Conservation (phyloP, 2,113 vertebrate genomes). For the Phyllostomus hastatus region DNA sequence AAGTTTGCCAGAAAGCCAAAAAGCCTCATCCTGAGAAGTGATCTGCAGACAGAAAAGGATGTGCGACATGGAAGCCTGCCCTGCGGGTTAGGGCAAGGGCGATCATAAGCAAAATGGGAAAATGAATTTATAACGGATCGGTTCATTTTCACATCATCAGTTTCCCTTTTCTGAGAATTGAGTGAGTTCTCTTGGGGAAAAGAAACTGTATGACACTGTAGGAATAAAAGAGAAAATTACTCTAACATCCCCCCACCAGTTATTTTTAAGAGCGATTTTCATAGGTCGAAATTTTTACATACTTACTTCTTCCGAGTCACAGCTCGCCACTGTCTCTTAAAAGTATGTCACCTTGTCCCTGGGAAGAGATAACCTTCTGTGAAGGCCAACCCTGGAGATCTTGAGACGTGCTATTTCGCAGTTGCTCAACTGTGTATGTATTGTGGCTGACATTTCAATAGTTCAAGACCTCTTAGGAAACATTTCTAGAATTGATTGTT, state of each 20-base stretch:
- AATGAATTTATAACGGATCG: not conserved
- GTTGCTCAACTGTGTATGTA: not conserved
- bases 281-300: not conserved
- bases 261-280: not conserved
- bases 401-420: not conserved
- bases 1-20: not conserved
- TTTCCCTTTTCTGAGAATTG: slow-evolving; percentile 19
- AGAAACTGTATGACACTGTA: not conserved
- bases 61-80: not conserved
- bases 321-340: not conserved
- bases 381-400: not conserved
- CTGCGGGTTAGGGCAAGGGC: not conserved
- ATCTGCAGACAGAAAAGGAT: not conserved
- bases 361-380: not conserved
- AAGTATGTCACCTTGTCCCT: not conserved
- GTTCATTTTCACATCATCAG: not conserved
- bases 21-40: not conserved
- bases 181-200: not conserved
- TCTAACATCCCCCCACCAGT: not conserved
- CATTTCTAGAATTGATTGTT: not conserved
- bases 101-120: not conserved
- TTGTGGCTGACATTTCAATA: not conserved
- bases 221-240: not conserved
- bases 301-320: not conserved
- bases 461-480: not conserved